These are phyloP conservation scores for Autographa gamma DNA, from an alignment of 2,888 invertebrate species.

Conservation along the genomic window DNA sequence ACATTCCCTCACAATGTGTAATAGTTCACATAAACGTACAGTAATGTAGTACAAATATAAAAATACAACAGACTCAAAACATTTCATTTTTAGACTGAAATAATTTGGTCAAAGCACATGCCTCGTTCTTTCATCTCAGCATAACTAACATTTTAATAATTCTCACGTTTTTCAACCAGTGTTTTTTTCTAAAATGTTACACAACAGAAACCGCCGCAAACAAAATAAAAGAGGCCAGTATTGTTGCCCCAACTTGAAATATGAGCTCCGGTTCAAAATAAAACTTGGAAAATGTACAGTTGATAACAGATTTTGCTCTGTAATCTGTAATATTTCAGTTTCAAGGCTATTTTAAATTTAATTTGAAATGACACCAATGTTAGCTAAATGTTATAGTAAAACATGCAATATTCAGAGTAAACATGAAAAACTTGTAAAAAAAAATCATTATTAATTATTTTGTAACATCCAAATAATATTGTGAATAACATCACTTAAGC, in stretches of 20 bases:
- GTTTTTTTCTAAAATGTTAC: conserved; percentile 38
- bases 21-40: too few relatives aligned
- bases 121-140: not conserved
- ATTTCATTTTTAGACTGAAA: not conserved
- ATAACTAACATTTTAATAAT: not conserved
- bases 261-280: conserved; percentile 61
- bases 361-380: too few relatives aligned
- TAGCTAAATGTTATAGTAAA: too few relatives aligned
- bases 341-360: too few relatives aligned
- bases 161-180: conserved; percentile 13
- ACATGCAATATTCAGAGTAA: too few relatives aligned
- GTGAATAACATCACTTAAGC: not conserved
- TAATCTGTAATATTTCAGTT: too few relatives aligned
- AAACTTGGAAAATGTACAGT: conserved; percentile 67
- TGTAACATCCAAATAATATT: too few relatives aligned
- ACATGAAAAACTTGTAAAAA: too few relatives aligned
- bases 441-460: too few relatives aligned
- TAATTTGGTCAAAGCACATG: conserved; percentile 1
- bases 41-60: not conserved
- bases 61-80: not conserved
- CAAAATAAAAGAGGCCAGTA: conserved; percentile 62
- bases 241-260: conserved; percentile 68
- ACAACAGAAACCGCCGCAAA: conserved; percentile 52
- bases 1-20: too few relatives aligned
- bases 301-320: conserved; percentile 57